Base-by-base conservation (phyloP, 2,113 vertebrate species). In the Clarias batrachus region DNA sequence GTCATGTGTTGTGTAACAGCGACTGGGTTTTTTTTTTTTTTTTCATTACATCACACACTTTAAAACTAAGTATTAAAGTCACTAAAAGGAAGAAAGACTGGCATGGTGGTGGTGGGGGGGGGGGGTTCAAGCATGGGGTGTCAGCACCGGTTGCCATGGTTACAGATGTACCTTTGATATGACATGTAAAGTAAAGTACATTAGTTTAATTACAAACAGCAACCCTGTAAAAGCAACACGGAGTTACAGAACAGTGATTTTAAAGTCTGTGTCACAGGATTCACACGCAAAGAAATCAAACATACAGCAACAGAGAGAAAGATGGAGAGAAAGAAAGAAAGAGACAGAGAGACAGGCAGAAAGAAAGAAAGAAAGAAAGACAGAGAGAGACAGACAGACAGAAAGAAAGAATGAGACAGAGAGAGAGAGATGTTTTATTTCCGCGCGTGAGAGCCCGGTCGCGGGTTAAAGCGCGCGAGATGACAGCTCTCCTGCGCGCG, bases 21-120 rank as follows among this genome's bases (percentile, higher is more conserved):
- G 19, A 33, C 30, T 0, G 21, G 7, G 25, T 25, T 25, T 63
- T 63, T 25, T 13, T 13, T 66, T 10, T 27, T 27, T 5, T 70
- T 21, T 41, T 1, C n/a, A 86, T 89, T 89, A 56, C 87, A 87
- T 87, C 85, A 89, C 85, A 25, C 25, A 76, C 73, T 76, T 54
- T 3, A 8, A 37, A 41, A n/a, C 71, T 4, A 48, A 48, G 3
- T 48, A 74, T 48, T 48, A 25, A 74, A 33, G 41, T 74, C 71
- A 76, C 41, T 54, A 2, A 54, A 1, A 27, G 5, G 25, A 16
- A 8, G 48, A 8, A 48, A 48, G 48, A 48, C 6, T 48, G 48
- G 48, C 48, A 48, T 8, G 48, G 48, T 7, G 6, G 48, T 33
- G 30, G 30, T 33, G 30, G 30, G 41, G 41, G 41, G 41, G 2